Evolutionary conservation across 2,888 invertebrate species (phyloP).

Genomic region (Shargacucullia verbasci): DNA sequence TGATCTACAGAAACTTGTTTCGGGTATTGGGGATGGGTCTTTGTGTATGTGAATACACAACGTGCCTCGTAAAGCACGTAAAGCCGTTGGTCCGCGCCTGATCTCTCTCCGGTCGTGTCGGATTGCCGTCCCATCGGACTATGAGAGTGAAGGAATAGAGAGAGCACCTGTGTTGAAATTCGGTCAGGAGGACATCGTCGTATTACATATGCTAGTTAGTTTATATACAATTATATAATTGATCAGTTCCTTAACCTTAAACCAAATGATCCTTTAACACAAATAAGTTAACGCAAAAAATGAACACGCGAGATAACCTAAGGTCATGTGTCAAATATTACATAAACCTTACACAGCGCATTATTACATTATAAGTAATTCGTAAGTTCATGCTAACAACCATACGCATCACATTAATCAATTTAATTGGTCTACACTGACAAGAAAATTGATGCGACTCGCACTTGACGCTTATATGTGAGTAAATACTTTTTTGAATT

Average conservation of each 20-base stretch:
- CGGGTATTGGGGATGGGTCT: no score
- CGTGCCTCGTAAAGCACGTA: no score
- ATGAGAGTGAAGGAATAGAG: no score
- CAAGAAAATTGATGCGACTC: conserved; percentile 48
- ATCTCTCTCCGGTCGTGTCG: no score
- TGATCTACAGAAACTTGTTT: no score
- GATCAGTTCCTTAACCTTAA: conserved; percentile 34
- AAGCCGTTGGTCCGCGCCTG: no score
- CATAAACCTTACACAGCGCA: conserved; percentile 38
- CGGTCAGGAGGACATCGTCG: no score
- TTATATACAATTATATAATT: not conserved
- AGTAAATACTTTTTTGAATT: conserved; percentile 9
- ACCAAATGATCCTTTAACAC: conserved; percentile 25
- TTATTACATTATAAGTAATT: conserved; percentile 30
- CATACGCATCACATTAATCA: conserved; percentile 50
- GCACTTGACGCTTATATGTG: conserved; percentile 26
- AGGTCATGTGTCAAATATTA: conserved; percentile 47
- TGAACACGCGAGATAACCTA: conserved; percentile 25
- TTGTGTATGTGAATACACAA: no score
- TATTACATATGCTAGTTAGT: no score
- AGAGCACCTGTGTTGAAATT: no score
- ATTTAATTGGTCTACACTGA: conserved; percentile 40
- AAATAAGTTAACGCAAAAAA: conserved; percentile 52
- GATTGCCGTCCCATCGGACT: no score
- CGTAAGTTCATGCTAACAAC: conserved; percentile 31